Conservation (phyloP, 2,113 vertebrate species). For the Phaethon lepturus region DNA sequence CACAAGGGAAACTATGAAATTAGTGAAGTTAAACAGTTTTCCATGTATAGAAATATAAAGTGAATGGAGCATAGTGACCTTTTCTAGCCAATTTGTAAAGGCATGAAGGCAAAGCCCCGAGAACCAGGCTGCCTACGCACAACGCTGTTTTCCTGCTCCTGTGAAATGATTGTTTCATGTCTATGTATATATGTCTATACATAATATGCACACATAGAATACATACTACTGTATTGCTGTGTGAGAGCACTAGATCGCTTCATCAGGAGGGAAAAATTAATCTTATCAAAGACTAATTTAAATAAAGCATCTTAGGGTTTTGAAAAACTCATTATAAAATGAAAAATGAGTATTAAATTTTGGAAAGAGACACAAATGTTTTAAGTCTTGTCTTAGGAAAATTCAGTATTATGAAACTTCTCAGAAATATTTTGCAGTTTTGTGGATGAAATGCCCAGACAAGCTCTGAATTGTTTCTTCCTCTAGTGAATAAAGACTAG, state of each 20-base stretch:
- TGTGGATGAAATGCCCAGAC: background rate
- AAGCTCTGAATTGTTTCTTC: background rate
- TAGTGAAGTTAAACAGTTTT: background rate
- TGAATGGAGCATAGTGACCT: background rate
- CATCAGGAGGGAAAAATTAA: background rate
- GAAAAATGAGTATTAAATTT: background rate
- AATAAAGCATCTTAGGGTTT: background rate
- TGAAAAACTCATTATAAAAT: background rate
- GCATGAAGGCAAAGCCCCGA: background rate
- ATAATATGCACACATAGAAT: background rate
- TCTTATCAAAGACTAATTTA: background rate
- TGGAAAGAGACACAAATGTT: background rate
- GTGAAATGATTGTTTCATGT: background rate
- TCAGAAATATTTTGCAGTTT: background rate
- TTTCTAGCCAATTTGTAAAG: background rate
- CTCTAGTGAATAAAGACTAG: background rate
- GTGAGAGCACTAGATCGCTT: background rate
- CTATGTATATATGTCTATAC: background rate
- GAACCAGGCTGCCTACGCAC: background rate
- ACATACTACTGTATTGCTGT: background rate
- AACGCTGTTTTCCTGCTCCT: background rate
- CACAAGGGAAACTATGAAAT: background rate
- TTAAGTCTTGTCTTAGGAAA: background rate
- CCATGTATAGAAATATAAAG: background rate
- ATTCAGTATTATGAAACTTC: background rate